Conservation (phyloP, 2,113 vertebrate genomes). For the Upupa epops region DNA sequence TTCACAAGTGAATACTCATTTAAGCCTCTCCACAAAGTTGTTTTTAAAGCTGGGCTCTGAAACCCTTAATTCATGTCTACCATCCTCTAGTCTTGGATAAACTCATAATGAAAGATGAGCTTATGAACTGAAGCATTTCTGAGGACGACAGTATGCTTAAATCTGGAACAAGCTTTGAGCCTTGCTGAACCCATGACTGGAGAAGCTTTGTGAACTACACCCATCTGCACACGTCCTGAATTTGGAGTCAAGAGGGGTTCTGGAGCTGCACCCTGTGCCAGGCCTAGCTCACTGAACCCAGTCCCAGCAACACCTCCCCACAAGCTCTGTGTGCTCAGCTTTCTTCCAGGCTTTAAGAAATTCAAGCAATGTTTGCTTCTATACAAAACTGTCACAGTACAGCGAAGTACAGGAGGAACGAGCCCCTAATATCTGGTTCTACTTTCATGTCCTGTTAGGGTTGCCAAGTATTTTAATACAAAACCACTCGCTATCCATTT, state of each 20-base stretch:
- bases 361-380: background rate
- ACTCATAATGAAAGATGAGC: background rate
- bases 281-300: background rate
- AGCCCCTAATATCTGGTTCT: background rate
- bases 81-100: background rate
- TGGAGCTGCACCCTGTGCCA: background rate
- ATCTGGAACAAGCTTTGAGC: background rate
- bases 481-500: background rate
- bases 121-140: background rate
- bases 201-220: background rate
- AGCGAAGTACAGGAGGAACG: background rate
- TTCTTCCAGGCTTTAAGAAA: background rate
- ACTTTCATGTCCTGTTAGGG: background rate
- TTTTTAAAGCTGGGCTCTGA: background rate
- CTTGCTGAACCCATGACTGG: background rate
- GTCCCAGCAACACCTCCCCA: background rate
- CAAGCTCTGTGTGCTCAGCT: accelerated
- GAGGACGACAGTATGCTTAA: background rate
- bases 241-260: background rate
- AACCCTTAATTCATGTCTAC: background rate
- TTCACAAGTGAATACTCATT: background rate
- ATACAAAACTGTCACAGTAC: background rate
- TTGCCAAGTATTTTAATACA: background rate
- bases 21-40: background rate
- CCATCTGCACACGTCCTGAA: accelerated